Conservation (phyloP, 2,113 vertebrate species). For the Labeo catla region DNA sequence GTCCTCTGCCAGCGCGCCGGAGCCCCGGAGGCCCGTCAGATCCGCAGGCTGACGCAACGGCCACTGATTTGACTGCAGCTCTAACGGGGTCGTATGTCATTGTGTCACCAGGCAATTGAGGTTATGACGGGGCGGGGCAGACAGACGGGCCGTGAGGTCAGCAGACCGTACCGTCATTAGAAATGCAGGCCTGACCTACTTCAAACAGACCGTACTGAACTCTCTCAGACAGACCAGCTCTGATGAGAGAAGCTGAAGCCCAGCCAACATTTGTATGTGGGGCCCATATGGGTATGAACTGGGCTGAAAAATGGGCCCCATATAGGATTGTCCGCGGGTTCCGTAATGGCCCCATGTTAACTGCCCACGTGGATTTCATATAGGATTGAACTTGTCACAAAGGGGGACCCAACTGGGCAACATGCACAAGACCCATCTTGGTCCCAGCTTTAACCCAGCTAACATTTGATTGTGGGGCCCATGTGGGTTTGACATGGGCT, state of each 20-base stretch:
- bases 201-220: conserved; percentile 72
- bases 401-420: too few relatives aligned
- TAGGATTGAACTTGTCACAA: too few relatives aligned
- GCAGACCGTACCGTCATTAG: conserved; percentile 89
- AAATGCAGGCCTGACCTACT: conserved; percentile 91
- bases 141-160: conserved; percentile 84
- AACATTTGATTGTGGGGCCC: too few relatives aligned
- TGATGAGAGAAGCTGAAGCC: neutral
- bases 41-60: conserved; percentile 77
- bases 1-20: conserved; percentile 65
- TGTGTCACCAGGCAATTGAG: conserved; percentile 84
- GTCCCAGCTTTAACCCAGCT: too few relatives aligned
- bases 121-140: conserved; percentile 84
- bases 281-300: too few relatives aligned
- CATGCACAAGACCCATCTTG: too few relatives aligned
- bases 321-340: too few relatives aligned
- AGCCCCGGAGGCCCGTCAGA: conserved; percentile 77
- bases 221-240: neutral
- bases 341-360: too few relatives aligned
- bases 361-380: too few relatives aligned
- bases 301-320: too few relatives aligned
- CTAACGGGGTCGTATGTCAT: conserved; percentile 86
- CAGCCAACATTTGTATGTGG: too few relatives aligned
- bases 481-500: too few relatives aligned
- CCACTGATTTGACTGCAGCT: conserved; percentile 80